These are phyloP conservation scores for Tenthredo amoena DNA, from an alignment of 2,888 invertebrate species.

Conservation along the genomic window DNA sequence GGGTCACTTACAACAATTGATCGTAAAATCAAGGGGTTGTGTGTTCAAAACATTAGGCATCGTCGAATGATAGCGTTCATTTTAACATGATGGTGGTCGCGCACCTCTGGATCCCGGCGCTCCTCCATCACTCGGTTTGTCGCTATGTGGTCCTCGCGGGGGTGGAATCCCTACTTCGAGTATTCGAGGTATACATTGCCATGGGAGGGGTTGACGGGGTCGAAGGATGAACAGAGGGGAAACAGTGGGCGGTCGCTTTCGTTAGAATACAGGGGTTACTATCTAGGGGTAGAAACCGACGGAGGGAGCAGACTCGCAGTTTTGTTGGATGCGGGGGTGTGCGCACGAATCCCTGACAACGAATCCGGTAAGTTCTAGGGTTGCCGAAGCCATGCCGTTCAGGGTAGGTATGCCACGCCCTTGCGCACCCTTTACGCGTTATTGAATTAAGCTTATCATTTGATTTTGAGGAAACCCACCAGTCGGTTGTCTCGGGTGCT, in stretches of 20 bases:
- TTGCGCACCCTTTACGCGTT: slow-evolving; percentile 69
- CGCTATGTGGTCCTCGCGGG: slow-evolving; percentile 44
- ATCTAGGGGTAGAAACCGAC: slow-evolving; percentile 3
- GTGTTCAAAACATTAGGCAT: slow-evolving; percentile 64
- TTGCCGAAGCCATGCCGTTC: slow-evolving; percentile 32
- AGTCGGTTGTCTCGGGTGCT: slow-evolving; percentile 77
- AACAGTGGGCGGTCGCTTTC: slow-evolving; percentile 42
- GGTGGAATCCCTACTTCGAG: neutral
- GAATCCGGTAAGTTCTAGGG: slow-evolving; percentile 31
- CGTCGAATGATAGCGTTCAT: slow-evolving; percentile 71
- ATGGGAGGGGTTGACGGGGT: slow-evolving; percentile 10
- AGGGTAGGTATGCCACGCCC: slow-evolving; percentile 58
- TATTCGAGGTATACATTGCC: neutral
- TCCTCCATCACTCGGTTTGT: slow-evolving; percentile 47
- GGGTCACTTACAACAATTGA: slow-evolving; percentile 56
- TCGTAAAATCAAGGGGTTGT: slow-evolving; percentile 67
- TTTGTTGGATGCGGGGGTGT: slow-evolving; percentile 41
- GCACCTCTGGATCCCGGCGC: slow-evolving; percentile 23
- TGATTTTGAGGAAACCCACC: slow-evolving; percentile 78
- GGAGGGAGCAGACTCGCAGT: slow-evolving; percentile 17
- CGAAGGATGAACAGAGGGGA: slow-evolving; percentile 6
- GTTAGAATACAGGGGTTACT: neutral
- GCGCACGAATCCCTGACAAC: slow-evolving; percentile 18
- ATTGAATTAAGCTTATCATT: slow-evolving; percentile 79
- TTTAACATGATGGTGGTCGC: slow-evolving; percentile 62